Evolutionary conservation across 2,797 vertebrate genomes (phyloP).

Genomic region (Danio aesculapii): DNA sequence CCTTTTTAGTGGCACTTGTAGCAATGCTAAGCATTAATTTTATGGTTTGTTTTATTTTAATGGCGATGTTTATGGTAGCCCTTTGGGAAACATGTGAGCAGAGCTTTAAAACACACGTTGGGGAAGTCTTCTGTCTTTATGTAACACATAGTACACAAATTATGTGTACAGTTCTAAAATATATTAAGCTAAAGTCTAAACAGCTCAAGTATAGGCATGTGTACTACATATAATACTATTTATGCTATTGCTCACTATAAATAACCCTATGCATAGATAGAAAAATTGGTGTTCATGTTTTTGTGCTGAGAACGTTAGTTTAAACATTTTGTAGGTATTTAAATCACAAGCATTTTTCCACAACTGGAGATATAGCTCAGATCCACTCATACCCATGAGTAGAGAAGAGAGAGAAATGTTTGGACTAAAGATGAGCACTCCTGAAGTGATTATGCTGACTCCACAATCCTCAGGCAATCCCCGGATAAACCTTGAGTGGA

Average conservation of each 20-base stretch:
- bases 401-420: slow-evolving; percentile 7
- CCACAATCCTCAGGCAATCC: slow-evolving; percentile 30
- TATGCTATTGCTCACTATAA: background rate
- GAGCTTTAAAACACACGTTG: background rate
- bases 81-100: background rate
- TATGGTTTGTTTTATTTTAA: slow-evolving; percentile 12
- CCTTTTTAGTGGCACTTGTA: background rate
- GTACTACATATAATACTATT: background rate
- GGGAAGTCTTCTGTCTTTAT: background rate
- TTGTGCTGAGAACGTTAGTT: background rate
- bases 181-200: background rate
- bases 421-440: slow-evolving; percentile 27
- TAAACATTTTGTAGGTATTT: slow-evolving; percentile 4
- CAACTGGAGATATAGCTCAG: background rate
- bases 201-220: background rate
- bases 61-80: background rate
- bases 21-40: background rate
- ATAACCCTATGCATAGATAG: background rate
- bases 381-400: background rate
- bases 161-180: background rate
- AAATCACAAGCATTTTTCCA: slow-evolving; percentile 1
- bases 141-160: background rate
- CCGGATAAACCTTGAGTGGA: slow-evolving; percentile 19
- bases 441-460: slow-evolving; percentile 12
- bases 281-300: background rate